Conservation (phyloP, 1,140 invertebrate genomes). For the Acromyrmex heyeri region DNA sequence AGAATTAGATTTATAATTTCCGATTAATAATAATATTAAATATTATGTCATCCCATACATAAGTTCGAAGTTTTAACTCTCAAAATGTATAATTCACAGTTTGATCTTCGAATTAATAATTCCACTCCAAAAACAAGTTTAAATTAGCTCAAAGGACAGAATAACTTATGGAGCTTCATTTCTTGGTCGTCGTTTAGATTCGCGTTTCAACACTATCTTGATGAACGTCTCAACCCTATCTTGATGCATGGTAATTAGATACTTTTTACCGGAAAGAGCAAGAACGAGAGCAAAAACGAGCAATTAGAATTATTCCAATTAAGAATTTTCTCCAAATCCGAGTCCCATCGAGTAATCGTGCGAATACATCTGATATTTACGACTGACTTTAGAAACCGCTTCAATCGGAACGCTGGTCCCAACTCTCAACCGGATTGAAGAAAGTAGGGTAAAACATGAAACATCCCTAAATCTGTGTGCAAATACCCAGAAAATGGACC, state of each 20-base stretch:
- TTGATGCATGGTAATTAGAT: background rate
- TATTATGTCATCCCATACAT: too few species aligned
- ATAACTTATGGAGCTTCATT: conserved; percentile 6
- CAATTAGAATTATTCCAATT: background rate
- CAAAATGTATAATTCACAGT: background rate
- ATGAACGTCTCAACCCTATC: background rate
- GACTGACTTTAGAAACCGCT: conserved; percentile 56
- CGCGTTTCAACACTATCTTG: background rate
- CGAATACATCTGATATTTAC: conserved; percentile 60
- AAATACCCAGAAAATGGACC: conserved; percentile 6
- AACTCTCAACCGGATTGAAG: conserved; percentile 59
- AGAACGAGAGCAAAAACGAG: background rate
- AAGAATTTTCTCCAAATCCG: conserved; percentile 44
- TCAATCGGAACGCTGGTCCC: conserved; percentile 41
- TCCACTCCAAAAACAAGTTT: conserved; percentile 1
- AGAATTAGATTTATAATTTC: background rate
- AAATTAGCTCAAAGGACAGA: background rate
- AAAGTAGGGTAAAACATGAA: conserved; percentile 5
- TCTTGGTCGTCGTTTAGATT: conserved; percentile 9
- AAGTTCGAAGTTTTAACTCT: conserved; percentile 1
- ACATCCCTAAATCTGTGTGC: conserved; percentile 7
- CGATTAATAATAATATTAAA: background rate
- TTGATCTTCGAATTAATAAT: background rate
- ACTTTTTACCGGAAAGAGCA: background rate
- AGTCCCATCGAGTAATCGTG: conserved; percentile 38